These are phyloP conservation scores for Rallus crepitans DNA, from an alignment of 2,797 vertebrate genomes.

Conservation along the genomic window DNA sequence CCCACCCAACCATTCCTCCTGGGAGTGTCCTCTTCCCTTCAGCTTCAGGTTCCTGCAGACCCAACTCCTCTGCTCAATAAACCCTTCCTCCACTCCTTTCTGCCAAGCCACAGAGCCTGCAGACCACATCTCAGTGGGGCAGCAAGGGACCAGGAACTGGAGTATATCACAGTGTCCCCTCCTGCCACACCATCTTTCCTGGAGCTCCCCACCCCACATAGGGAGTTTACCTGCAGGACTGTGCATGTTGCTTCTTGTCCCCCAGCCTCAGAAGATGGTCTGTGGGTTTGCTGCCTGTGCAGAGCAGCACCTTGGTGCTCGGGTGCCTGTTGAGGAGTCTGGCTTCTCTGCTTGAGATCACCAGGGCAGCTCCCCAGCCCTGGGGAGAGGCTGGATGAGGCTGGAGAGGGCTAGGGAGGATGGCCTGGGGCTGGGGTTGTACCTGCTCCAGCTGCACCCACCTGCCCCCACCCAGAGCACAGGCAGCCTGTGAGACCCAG, in stretches of 20 bases:
- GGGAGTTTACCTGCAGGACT: constrained; percentile 52
- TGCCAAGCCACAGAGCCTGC: background rate
- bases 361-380: background rate
- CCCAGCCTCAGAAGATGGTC: background rate
- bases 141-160: background rate
- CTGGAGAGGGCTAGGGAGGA: background rate
- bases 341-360: background rate
- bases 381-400: background rate
- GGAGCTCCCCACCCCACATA: background rate
- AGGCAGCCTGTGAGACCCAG: background rate
- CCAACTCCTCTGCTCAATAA: background rate
- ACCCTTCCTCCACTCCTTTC: background rate
- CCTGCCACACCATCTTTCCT: background rate
- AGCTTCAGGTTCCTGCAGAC: background rate
- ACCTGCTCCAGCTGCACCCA: background rate
- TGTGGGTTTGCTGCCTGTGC: background rate
- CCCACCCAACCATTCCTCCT: background rate
- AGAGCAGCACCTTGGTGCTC: background rate
- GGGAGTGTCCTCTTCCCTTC: background rate
- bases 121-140: background rate
- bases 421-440: constrained; percentile 23
- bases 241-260: constrained; percentile 24
- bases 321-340: rapidly evolving
- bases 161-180: background rate
- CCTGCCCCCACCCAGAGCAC: background rate